A percentile compares a stretch with the other conserved stretches of the same genome.
Evolutionary conservation across 2,113 vertebrate species (phyloP).

Genomic region (Pterocles burchelli): DNA sequence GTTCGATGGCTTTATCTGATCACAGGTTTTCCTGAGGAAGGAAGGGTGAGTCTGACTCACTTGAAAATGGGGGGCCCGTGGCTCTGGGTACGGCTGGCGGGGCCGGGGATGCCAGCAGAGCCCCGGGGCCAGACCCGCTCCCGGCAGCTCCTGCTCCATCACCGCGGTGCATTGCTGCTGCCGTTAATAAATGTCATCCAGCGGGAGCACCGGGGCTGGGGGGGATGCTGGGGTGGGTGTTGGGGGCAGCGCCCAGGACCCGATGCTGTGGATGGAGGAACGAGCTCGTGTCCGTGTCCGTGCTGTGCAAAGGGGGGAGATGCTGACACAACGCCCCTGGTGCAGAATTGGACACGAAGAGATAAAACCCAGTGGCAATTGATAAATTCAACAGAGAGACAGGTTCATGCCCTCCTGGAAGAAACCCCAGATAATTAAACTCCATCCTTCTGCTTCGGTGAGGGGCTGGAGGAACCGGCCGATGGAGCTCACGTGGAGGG

Average conservation of each 20-base stretch:
- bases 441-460: not conserved
- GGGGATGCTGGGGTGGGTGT: not conserved
- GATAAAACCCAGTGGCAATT: conserved; percentile 25
- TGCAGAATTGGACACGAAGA: conserved; percentile 25
- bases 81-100: conserved; percentile 56
- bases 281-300: not conserved
- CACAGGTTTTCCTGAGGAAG: conserved; percentile 83
- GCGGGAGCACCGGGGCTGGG: not conserved
- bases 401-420: conserved; percentile 41
- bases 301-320: not conserved
- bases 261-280: not conserved
- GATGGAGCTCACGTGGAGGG: not conserved
- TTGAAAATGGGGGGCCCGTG: conserved; percentile 61
- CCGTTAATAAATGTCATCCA: not conserved
- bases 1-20: conserved; percentile 75
- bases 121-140: not conserved
- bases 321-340: not conserved
- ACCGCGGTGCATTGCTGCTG: not conserved
- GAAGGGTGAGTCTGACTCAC: conserved; percentile 77
- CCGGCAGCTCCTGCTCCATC: rapidly evolving
- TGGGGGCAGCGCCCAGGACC: not conserved
- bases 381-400: conserved; percentile 38
- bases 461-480: not conserved
- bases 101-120: not conserved
- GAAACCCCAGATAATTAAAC: conserved; percentile 54